Percentiles rank a stretch among this genome's conserved stretches.
Evolutionary conservation across 2,888 invertebrate species (phyloP).

Genomic region (Drosophila nr. perissopoda): DNA sequence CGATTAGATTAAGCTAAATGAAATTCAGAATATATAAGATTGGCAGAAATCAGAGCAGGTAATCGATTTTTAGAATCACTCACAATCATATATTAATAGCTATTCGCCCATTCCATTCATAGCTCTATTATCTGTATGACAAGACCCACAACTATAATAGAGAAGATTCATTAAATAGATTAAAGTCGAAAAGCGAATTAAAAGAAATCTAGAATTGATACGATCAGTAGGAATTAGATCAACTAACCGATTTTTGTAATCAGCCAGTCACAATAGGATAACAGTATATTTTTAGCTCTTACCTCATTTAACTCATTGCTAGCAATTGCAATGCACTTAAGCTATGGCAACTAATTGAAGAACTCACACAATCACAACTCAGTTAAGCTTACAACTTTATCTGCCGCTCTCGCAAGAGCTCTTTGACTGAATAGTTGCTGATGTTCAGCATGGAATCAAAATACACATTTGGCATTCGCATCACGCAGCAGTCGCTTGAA

Average conservation of each 20-base stretch:
- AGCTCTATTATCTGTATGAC: not conserved
- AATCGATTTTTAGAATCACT: not conserved
- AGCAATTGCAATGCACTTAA: not conserved
- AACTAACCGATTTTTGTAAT: not conserved
- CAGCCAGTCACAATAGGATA: not conserved
- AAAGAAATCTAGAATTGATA: not conserved
- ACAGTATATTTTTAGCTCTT: not conserved
- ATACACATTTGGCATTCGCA: slow-evolving; percentile 27
- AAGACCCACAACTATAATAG: not conserved
- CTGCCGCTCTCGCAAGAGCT: not conserved
- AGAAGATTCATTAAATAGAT: slow-evolving; percentile 1
- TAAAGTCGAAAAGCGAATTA: not conserved
- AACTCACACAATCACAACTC: slow-evolving; percentile 22
- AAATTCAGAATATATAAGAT: not conserved
- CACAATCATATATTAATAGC: not conserved
- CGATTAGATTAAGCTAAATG: not conserved
- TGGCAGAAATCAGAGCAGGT: not conserved
- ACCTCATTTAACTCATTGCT: not conserved
- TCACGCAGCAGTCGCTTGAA: slow-evolving; percentile 53
- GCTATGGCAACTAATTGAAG: slow-evolving; percentile 19
- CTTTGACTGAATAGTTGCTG: not conserved
- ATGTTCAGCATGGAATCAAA: slow-evolving; percentile 1
- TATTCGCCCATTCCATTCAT: not conserved
- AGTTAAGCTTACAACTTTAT: slow-evolving; percentile 19
- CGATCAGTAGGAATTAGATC: not conserved